phyloP scores from a whole-genome alignment of 2,888 invertebrate genomes.

The Poecilobothrus nobilitatus region DNA sequence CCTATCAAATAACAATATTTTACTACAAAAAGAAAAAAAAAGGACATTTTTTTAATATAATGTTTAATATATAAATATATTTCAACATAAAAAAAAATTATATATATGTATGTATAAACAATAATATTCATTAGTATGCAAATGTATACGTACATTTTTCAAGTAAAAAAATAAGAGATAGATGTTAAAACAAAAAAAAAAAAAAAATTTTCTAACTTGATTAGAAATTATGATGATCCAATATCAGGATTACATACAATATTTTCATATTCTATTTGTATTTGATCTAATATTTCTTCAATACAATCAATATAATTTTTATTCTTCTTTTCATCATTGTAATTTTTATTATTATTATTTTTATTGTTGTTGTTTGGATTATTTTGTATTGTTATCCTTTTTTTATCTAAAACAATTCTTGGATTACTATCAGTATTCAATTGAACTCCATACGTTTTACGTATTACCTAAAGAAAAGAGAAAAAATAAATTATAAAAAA shows the following conservation, averaged over 20 bases:
- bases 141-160: no score
- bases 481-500: no score
- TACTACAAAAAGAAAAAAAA: no score
- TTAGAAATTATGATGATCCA: conserved; percentile 6
- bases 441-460: not conserved
- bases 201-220: not conserved
- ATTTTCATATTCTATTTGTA: not conserved
- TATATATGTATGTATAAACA: no score
- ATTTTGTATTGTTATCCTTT: not conserved
- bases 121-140: no score
- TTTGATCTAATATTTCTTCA: not conserved
- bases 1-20: no score
- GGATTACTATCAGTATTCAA: not conserved
- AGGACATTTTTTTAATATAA: no score
- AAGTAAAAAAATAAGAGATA: not conserved
- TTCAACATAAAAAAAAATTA: no score
- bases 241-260: not conserved
- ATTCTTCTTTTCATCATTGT: not conserved
- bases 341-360: no score
- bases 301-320: not conserved
- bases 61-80: no score
- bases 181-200: no score
- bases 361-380: no score
- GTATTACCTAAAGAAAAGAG: not conserved
- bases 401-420: not conserved